phyloP scores from a whole-genome alignment of 2,113 vertebrate species.

The Antigone vipio region DNA sequence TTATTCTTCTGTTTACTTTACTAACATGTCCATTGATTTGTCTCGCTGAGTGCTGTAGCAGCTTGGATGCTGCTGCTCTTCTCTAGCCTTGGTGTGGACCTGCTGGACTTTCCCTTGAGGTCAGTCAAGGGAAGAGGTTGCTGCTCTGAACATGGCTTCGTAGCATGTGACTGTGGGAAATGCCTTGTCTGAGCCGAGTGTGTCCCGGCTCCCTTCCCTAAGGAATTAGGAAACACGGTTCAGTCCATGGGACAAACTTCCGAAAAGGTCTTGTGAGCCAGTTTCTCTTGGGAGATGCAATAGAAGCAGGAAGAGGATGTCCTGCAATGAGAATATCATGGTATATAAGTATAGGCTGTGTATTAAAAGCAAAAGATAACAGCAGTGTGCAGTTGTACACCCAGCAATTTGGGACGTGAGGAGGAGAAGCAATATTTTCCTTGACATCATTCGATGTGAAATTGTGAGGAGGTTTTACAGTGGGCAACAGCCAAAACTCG shows the following conservation, averaged over 20 bases:
- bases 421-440: background rate
- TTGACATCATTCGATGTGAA: background rate
- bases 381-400: background rate
- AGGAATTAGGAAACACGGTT: background rate
- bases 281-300: background rate
- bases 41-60: background rate
- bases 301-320: background rate
- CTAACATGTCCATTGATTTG: no score
- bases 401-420: background rate
- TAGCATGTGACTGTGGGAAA: background rate
- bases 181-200: background rate
- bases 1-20: background rate
- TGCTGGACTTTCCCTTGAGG: background rate
- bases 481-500: background rate
- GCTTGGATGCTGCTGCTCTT: background rate
- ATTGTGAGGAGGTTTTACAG: background rate
- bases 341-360: background rate
- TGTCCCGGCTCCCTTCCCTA: background rate
- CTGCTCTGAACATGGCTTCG: background rate
- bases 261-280: background rate
- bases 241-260: background rate
- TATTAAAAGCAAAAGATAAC: background rate
- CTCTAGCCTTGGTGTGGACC: background rate
- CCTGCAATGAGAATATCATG: background rate
- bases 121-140: background rate